Conservation (phyloP, 1,140 invertebrate genomes). For the Limonius californicus region DNA sequence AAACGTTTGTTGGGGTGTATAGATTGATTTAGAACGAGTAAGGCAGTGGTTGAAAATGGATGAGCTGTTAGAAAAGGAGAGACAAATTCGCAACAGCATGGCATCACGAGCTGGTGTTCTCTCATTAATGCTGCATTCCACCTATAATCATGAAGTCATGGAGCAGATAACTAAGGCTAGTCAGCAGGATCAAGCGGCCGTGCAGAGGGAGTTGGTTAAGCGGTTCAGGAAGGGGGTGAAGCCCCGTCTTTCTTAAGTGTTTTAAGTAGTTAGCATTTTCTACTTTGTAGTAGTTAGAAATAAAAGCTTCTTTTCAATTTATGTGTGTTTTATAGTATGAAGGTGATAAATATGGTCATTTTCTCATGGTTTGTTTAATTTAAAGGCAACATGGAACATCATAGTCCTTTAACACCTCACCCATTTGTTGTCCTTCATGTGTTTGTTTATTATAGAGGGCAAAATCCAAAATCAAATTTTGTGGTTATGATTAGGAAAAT, state of each 20-base stretch:
- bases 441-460: no score
- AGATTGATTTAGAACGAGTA: constrained; percentile 71
- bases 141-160: constrained; percentile 90
- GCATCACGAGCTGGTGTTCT: constrained; percentile 85
- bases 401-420: no score
- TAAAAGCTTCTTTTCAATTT: no score
- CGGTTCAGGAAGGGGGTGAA: constrained; percentile 27
- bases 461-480: no score
- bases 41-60: constrained; percentile 90
- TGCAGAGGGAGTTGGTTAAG: constrained; percentile 35
- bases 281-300: no score
- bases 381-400: no score
- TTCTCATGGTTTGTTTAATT: no score
- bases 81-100: constrained; percentile 82
- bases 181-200: constrained; percentile 44
- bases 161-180: constrained; percentile 56
- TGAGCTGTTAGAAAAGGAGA: constrained; percentile 92
- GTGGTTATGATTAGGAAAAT: no score
- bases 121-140: constrained; percentile 90
- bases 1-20: background rate
- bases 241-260: background rate
- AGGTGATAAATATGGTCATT: no score
- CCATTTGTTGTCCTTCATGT: no score
- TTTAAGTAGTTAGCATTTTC: no score
- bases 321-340: no score